Conservation (phyloP, 1,140 invertebrate genomes). For the Chymomyza costata region DNA sequence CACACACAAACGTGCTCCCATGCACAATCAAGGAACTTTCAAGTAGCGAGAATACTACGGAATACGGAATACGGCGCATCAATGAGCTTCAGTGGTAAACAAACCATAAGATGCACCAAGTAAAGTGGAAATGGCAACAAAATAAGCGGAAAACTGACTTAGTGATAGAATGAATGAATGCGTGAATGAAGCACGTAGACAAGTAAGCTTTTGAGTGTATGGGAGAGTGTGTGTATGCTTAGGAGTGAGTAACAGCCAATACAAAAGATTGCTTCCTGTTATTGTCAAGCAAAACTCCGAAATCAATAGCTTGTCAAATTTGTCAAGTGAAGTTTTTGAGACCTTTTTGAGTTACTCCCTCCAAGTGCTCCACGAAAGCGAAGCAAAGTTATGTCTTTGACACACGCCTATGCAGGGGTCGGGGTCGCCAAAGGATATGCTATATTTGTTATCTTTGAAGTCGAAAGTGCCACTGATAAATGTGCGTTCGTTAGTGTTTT, state of each 20-base stretch:
- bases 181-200: slow-evolving; percentile 23
- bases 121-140: slow-evolving; percentile 9
- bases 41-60: no score
- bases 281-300: slow-evolving; percentile 24
- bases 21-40: no score
- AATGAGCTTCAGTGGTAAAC: no score
- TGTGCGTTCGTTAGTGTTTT: no score
- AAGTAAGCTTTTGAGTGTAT: slow-evolving; percentile 12
- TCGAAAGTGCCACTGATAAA: no score
- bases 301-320: slow-evolving; percentile 54
- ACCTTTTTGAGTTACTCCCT: slow-evolving; percentile 1
- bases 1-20: no score
- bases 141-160: no score
- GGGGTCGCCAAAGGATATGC: no score
- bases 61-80: no score
- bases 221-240: slow-evolving; percentile 12
- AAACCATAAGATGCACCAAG: no score
- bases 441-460: no score
- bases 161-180: slow-evolving; percentile 9
- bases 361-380: background rate
- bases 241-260: slow-evolving; percentile 23
- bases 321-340: slow-evolving; percentile 39
- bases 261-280: slow-evolving; percentile 58
- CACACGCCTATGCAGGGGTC: slow-evolving; percentile 14
- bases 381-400: slow-evolving; percentile 18